Evolutionary conservation across 2,888 invertebrate species (phyloP).

Genomic region (Sthenelais limicola): DNA sequence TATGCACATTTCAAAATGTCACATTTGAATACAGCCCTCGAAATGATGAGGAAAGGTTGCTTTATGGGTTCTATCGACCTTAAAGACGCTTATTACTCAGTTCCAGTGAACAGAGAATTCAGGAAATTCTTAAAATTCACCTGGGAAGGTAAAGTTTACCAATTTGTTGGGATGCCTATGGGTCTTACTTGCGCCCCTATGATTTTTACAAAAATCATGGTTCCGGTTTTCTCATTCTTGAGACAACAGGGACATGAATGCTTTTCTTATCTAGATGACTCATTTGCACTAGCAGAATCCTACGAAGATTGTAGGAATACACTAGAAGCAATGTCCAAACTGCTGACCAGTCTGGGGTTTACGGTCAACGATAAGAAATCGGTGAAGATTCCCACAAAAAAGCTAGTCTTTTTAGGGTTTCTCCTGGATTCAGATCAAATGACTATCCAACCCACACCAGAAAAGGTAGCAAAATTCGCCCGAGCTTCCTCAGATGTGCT

Average conservation of each 20-base stretch:
- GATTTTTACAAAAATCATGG: background rate
- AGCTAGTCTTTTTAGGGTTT: background rate
- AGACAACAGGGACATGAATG: background rate
- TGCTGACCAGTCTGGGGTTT: background rate
- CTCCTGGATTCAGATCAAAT: background rate
- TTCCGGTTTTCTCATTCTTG: background rate
- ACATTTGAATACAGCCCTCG: background rate
- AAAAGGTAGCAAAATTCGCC: background rate
- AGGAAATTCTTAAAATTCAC: slow-evolving; percentile 2
- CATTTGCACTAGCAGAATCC: background rate
- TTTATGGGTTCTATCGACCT: slow-evolving; percentile 5
- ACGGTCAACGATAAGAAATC: background rate
- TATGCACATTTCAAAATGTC: slow-evolving; percentile 19
- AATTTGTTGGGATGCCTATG: background rate
- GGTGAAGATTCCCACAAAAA: background rate
- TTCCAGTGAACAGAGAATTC: background rate
- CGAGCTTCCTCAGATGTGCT: background rate
- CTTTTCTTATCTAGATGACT: slow-evolving; percentile 12
- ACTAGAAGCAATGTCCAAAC: background rate
- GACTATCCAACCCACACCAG: background rate
- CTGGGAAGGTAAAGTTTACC: background rate
- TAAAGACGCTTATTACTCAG: slow-evolving; percentile 2
- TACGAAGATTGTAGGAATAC: background rate
- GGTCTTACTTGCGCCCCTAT: slow-evolving; percentile 5
- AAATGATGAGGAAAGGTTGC: background rate